Evolutionary conservation across 1,140 invertebrate genomes (phyloP).

Genomic region (Conus ventricosus): DNA sequence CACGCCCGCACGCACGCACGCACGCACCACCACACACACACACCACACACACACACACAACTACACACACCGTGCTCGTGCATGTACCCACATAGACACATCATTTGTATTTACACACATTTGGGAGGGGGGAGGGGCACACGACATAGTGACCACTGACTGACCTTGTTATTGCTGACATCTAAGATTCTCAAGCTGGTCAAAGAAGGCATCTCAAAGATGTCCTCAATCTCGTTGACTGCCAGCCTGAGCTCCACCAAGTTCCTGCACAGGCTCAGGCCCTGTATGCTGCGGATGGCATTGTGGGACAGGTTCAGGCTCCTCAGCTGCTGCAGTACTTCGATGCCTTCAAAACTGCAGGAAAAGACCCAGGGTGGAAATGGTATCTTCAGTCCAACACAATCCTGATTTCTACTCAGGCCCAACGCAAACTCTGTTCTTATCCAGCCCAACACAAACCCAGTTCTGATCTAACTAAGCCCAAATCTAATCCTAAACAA

Average conservation of each 20-base stretch:
- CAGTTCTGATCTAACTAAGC: no score
- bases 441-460: neutral
- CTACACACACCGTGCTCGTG: no score
- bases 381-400: no score
- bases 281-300: conserved; percentile 57
- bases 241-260: conserved; percentile 66
- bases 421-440: neutral
- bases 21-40: no score
- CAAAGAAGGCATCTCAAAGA: conserved; percentile 65
- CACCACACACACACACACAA: no score
- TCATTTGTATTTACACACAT: no score
- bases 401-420: no score
- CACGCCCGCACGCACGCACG: no score
- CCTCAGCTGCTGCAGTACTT: conserved; percentile 60
- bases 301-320: conserved; percentile 70
- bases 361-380: neutral
- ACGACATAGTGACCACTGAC: no score
- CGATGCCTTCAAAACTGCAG: conserved; percentile 66
- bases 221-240: conserved; percentile 67
- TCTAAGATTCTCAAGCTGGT: conserved; percentile 63
- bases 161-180: conserved; percentile 69
- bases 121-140: no score
- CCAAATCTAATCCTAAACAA: no score
- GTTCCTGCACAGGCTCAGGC: conserved; percentile 47
- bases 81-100: no score